Evolutionary conservation across 2,797 vertebrate species (phyloP), one percentile per base, ranked within the genome.

Genomic region (Kryptolebias ocellatus): DNA sequence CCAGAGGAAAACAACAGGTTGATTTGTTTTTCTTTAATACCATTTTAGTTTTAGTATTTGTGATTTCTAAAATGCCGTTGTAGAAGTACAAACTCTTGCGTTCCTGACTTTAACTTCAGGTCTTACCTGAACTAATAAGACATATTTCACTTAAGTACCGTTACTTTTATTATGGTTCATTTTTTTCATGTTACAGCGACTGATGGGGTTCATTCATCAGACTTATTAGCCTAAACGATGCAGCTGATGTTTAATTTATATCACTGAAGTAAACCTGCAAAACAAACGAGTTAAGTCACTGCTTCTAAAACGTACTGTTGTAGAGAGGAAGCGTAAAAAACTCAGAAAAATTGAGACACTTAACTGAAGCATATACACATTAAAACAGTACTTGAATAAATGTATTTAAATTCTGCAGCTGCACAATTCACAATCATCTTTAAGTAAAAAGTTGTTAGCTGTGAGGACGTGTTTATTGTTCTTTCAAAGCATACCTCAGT

Each of bases 371-470:
- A 39, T 5, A 16, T 16, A 34, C 6, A 45, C n/a, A 10, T 20
- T 15, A 45, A 14, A 27, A 7, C 18, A 5, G 11, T 16, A 20
- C 10, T n/a, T 37, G 18, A 53, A 15, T 31, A 39, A 18, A 20
- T 16, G 12, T 1, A 9, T 24, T 20, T 42, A 20, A 3, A 15
- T 37, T 52, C 31, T 47, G 3, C 4, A 18, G 10, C 18, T 47
- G 15, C 52, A 46, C 42, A n/a, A 60, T 18, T 46, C 5, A 44
- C 9, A 31, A 20, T 53, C 31, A 24, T 68, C 34, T 45, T 14
- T 5, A 45, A 60, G 28, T 68, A 55, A 60, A 53, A 60, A 60
- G 16, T 49, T 17, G 11, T 61, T 18, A 55, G 10, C 27, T 54
- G 42, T 18, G 29, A 67, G 31, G 68, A 57, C 1, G 46, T 15